Base-by-base conservation (phyloP, 37 sponge, comb jelly and placozoan species). In the Halisarca cf. caerulea region DNA sequence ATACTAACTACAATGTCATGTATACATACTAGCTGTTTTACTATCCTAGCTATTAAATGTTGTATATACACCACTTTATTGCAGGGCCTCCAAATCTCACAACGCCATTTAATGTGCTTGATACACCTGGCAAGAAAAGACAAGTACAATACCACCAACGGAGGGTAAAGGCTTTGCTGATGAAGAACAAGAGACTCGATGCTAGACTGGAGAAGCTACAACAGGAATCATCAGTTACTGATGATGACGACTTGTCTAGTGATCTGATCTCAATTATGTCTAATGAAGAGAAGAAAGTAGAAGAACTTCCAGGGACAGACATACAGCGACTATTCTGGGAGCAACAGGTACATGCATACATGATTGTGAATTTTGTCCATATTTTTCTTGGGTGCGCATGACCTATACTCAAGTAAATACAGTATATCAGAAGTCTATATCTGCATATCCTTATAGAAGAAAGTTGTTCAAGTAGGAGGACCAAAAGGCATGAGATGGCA, bases 401-500 rank as follows among this genome's bases (percentile, higher is more conserved):
- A 55, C 57, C 8, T 24, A 9, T n/a, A n/a, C n/a, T n/a, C n/a
- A n/a, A n/a, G n/a, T n/a, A n/a, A n/a, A n/a, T n/a, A n/a, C n/a
- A n/a, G n/a, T n/a, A n/a, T n/a, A n/a, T n/a, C n/a, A n/a, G n/a
- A n/a, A n/a, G n/a, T n/a, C n/a, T n/a, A n/a, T n/a, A n/a, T n/a
- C n/a, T n/a, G n/a, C n/a, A n/a, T 28, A 9, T 23, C 32, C 8
- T 9, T 17, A 20, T 41, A 74, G 41, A 41, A 36, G n/a, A 40
- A 41, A 33, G 77, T 41, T 36, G 23, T 40, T 28, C 15, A 14
- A 18, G 17, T 41, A n/a, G 23, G 11, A 20, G 45, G 45, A n/a
- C 8, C 15, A 9, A 11, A 74, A 17, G 77, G 77, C 36, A 74
- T 74, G 44, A 35, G 77, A 20, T 74, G 77, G 77, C 77, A 74